Evolutionary conservation across 2,797 vertebrate species (phyloP).

Genomic region (Cebuella pygmaea): DNA sequence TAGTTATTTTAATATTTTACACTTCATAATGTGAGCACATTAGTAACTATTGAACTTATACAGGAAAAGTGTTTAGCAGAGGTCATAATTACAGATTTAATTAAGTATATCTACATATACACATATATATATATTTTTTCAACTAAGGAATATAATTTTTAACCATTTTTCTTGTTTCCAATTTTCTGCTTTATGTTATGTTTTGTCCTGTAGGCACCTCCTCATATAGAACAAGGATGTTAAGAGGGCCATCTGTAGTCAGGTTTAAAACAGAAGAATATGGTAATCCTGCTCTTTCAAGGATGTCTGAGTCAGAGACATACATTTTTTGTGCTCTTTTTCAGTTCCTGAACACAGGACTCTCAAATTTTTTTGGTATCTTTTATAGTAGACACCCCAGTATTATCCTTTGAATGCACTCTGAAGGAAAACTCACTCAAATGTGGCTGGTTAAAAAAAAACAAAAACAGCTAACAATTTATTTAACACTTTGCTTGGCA

Average conservation of each 20-base stretch:
- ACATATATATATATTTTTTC: background rate
- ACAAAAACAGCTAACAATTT: background rate
- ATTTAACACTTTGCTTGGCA: background rate
- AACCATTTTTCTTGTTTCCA: slow-evolving; percentile 8
- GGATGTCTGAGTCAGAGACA: background rate
- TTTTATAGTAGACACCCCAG: background rate
- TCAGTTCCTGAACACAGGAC: background rate
- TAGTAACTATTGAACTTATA: background rate
- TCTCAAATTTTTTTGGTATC: background rate
- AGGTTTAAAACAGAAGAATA: background rate
- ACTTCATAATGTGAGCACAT: background rate
- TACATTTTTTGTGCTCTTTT: background rate
- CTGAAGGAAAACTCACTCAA: background rate
- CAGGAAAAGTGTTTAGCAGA: background rate
- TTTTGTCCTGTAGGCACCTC: background rate
- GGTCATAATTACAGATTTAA: background rate
- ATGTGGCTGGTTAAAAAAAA: background rate
- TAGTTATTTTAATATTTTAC: background rate
- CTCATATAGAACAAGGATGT: background rate
- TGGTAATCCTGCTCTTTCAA: background rate
- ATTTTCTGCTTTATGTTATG: background rate
- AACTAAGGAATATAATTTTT: background rate
- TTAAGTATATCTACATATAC: background rate
- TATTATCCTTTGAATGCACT: background rate
- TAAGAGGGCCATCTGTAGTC: background rate